phyloP scores from a whole-genome alignment of 2,113 vertebrate species.

The Hiodon alosoides region DNA sequence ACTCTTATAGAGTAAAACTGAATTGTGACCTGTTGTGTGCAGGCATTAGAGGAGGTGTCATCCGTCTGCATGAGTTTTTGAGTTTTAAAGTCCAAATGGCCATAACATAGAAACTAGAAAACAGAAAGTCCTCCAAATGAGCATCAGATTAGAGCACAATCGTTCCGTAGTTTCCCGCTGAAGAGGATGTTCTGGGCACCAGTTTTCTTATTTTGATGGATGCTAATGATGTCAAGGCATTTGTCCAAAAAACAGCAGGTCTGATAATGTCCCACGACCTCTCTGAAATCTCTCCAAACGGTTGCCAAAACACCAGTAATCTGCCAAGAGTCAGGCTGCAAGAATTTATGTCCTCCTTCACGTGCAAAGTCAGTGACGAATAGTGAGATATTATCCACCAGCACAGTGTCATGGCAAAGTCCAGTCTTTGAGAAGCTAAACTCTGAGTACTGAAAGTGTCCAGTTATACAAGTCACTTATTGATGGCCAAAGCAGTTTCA shows the following conservation, averaged over 20 bases:
- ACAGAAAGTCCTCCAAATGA: conserved; percentile 16
- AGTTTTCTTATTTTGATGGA: conserved; percentile 37
- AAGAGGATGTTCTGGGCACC: conserved; percentile 37
- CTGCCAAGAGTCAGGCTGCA: neutral
- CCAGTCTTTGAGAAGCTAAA: neutral
- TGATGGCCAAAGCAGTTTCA: too few species aligned
- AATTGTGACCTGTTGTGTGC: neutral
- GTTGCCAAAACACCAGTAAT: conserved; percentile 12
- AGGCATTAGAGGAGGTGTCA: neutral
- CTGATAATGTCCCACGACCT: conserved; percentile 16
- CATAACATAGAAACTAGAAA: conserved; percentile 11
- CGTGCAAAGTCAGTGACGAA: neutral
- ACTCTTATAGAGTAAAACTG: neutral
- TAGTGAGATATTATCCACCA: neutral
- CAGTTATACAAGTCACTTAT: too few species aligned
- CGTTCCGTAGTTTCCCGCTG: conserved; percentile 61
- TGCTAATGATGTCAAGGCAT: conserved; percentile 39
- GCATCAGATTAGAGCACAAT: conserved; percentile 60
- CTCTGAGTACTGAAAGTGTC: neutral
- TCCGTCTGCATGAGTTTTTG: neutral
- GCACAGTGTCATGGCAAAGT: neutral
- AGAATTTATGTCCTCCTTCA: neutral
- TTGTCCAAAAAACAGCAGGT: conserved; percentile 10
- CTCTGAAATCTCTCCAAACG: conserved; percentile 29
- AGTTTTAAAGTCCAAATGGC: neutral